Base-by-base conservation (phyloP, 2,888 invertebrate species). In the Lepetodrilus schrolli region DNA sequence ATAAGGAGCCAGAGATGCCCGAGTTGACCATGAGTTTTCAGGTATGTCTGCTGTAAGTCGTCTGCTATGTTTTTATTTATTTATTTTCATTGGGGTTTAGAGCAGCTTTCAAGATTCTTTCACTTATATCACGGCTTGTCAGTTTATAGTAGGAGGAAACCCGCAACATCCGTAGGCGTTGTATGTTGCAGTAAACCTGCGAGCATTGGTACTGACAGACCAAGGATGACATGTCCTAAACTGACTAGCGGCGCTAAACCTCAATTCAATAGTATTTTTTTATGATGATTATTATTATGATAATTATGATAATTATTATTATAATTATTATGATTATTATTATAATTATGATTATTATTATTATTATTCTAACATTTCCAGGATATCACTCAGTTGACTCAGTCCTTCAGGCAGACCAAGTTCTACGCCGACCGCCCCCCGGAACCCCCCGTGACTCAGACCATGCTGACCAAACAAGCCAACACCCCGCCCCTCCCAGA, bases 1-100 rank as follows among this genome's bases (percentile, higher is more conserved):
- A 38, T 13, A 21, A 26, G 30, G 68, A 68, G 26, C 68, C 68
- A 1, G 66, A 66, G 23, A 37, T 38, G 38, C 68, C 68, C 10
- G 47, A 68, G 13, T 23, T 68, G 26, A 68, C 68, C n/a, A 43
- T 68, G 47, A 68, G 47, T 26, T 30, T 68, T 17, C 47, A 68
- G 26, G 68, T 68, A 47, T 21, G 20, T 20, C 50, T 20, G 21
- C 20, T 3, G 21, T 23, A 3, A n/a, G n/a, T 38, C 8, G n/a
- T n/a, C n/a, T n/a, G n/a, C n/a, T n/a, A n/a, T n/a, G n/a, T n/a
- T n/a, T n/a, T n/a, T n/a, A n/a, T n/a, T n/a, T n/a, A n/a, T n/a
- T n/a, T n/a, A n/a, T n/a, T n/a, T n/a, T n/a, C n/a, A n/a, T n/a
- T n/a, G n/a, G n/a, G n/a, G n/a, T n/a, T n/a, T n/a, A n/a, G n/a